A percentile compares a stretch with the other conserved stretches of the same genome.
Conservation (phyloP, 2,797 vertebrate genomes). For the Megaceryle alcyon region DNA sequence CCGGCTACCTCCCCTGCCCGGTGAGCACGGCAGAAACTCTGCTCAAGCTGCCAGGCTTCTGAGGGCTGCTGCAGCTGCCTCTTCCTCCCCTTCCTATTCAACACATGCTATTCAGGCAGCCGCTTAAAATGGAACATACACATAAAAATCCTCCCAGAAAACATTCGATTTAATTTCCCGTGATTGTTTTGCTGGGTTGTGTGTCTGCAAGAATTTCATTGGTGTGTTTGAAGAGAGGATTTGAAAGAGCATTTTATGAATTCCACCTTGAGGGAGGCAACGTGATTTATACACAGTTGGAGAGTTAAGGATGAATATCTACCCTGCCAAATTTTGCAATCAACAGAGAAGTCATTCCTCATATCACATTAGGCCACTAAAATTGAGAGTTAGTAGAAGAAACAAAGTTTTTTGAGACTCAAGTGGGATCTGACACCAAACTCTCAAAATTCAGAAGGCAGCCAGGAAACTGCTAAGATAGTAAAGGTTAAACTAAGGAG, state of each 20-base stretch:
- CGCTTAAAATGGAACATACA: neutral
- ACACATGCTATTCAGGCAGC: neutral
- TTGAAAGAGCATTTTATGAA: conserved; percentile 35
- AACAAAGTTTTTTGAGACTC: neutral
- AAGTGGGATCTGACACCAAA: neutral
- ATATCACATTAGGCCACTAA: neutral
- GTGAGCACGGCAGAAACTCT: neutral
- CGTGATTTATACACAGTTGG: conserved; percentile 37
- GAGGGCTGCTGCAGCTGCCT: neutral
- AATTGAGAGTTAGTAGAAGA: neutral
- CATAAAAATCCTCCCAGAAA: neutral
- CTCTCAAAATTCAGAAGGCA: neutral
- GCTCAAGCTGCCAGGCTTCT: neutral
- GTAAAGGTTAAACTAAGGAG: conserved; percentile 18
- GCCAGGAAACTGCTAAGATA: neutral
- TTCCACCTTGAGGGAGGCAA: conserved; percentile 50
- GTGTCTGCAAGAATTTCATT: neutral
- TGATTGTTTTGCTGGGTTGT: neutral
- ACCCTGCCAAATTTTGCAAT: conserved; percentile 6
- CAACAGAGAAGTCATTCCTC: conserved; percentile 23
- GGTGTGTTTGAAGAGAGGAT: neutral
- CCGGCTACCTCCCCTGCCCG: fast-evolving
- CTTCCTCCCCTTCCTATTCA: neutral
- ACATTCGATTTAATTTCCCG: neutral
- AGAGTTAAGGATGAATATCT: conserved; percentile 1